A percentile compares a stretch with the other conserved stretches of the same genome.
Evolutionary conservation across 2,797 vertebrate species (phyloP).

Genomic region (Glyptemys insculpta): DNA sequence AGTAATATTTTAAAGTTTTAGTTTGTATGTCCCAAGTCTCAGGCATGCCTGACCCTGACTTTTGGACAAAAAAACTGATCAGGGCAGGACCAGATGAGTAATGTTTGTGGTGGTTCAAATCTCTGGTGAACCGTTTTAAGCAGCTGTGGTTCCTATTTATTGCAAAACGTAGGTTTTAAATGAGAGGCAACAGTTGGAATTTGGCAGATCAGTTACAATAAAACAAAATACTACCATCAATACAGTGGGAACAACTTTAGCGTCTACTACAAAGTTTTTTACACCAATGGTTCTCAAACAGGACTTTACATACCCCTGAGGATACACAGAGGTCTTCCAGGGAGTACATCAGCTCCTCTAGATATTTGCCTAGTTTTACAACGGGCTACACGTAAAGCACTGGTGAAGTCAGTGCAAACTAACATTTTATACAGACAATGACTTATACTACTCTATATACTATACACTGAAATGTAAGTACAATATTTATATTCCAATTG

Average conservation of each 20-base stretch:
- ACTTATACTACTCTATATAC: too few species aligned
- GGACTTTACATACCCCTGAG: too few species aligned
- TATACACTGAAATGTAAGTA: too few species aligned
- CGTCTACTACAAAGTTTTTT: background rate
- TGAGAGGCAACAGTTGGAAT: conserved; percentile 47
- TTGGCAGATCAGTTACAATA: conserved; percentile 15
- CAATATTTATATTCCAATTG: too few species aligned
- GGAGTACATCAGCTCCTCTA: too few species aligned
- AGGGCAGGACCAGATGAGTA: conserved; percentile 75
- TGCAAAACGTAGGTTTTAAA: conserved; percentile 58
- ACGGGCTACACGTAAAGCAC: too few species aligned
- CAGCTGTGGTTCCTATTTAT: conserved; percentile 67
- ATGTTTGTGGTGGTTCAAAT: conserved; percentile 55
- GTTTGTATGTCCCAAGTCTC: conserved; percentile 31
- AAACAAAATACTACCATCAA: background rate
- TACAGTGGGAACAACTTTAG: conserved; percentile 11
- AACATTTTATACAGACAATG: too few species aligned
- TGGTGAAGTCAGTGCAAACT: too few species aligned
- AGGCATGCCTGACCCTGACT: conserved; percentile 68
- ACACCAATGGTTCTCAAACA: too few species aligned
- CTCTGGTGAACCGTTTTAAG: conserved; percentile 33
- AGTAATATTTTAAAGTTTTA: background rate
- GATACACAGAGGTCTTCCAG: too few species aligned
- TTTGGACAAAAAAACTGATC: conserved; percentile 58
- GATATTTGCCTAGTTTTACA: too few species aligned